Percentiles rank a stretch among this genome's conserved stretches.
These are phyloP conservation scores for Etheostoma spectabile DNA, from an alignment of 2,113 vertebrate genomes.

Conservation along the genomic window DNA sequence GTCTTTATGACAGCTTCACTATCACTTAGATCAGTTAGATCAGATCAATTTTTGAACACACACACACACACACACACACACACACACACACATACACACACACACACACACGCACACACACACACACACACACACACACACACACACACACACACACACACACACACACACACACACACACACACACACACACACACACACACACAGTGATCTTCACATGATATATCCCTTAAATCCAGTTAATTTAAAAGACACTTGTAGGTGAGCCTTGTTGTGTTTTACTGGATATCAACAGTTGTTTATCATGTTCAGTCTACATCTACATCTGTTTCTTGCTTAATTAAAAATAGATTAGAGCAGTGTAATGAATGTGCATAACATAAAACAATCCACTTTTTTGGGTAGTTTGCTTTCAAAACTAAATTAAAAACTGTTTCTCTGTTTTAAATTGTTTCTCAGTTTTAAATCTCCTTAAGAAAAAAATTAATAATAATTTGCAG, in stretches of 20 bases:
- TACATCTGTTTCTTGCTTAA: background rate
- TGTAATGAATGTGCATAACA: background rate
- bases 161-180: too few relatives aligned
- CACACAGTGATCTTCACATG: background rate
- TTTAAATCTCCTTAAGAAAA: background rate
- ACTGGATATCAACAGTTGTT: too few relatives aligned
- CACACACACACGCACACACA: too few relatives aligned
- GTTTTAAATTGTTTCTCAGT: background rate
- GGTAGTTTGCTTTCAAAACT: background rate
- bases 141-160: too few relatives aligned
- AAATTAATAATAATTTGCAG: too few relatives aligned
- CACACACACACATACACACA: too few relatives aligned
- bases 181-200: background rate
- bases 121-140: background rate
- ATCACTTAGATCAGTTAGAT: too few relatives aligned
- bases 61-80: too few relatives aligned
- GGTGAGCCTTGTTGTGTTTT: too few relatives aligned
- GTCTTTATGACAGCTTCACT: background rate
- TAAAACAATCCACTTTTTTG: background rate
- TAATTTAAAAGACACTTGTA: background rate
- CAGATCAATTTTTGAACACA: too few relatives aligned
- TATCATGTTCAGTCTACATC: too few relatives aligned
- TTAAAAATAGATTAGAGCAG: background rate
- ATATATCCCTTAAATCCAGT: background rate
- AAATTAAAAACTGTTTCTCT: background rate